Conservation (phyloP, 2,888 invertebrate genomes). For the Patella depressa region DNA sequence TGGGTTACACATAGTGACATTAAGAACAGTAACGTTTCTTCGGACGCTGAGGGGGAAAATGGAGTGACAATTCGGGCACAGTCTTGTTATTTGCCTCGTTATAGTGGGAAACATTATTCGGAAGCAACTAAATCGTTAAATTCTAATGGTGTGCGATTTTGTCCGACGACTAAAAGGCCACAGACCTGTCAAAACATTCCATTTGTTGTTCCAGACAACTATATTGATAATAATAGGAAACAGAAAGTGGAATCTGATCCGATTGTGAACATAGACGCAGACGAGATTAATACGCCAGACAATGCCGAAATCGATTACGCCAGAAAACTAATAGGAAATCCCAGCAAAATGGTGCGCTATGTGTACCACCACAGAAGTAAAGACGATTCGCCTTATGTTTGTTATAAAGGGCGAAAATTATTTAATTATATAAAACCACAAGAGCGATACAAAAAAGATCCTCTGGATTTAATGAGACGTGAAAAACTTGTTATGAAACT, state of each 20-base stretch:
- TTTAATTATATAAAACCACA: slow-evolving; percentile 30
- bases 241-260: background rate
- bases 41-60: background rate
- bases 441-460: slow-evolving; percentile 24
- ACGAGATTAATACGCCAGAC: too few relatives aligned
- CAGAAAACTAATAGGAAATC: background rate
- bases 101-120: too few relatives aligned
- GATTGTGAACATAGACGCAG: background rate
- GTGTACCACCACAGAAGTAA: background rate
- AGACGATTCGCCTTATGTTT: background rate
- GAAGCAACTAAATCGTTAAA: background rate
- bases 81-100: background rate
- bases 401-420: slow-evolving; percentile 20
- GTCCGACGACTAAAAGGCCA: background rate
- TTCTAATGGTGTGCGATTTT: background rate
- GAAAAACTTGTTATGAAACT: slow-evolving; percentile 16
- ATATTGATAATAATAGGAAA: background rate
- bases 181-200: background rate
- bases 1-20: background rate
- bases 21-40: background rate
- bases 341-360: background rate
- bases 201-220: background rate
- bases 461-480: slow-evolving; percentile 9
- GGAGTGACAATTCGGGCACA: background rate
- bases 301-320: too few relatives aligned